phyloP scores from a whole-genome alignment of 1,140 invertebrate genomes.

The Thereuonema tuberculata region DNA sequence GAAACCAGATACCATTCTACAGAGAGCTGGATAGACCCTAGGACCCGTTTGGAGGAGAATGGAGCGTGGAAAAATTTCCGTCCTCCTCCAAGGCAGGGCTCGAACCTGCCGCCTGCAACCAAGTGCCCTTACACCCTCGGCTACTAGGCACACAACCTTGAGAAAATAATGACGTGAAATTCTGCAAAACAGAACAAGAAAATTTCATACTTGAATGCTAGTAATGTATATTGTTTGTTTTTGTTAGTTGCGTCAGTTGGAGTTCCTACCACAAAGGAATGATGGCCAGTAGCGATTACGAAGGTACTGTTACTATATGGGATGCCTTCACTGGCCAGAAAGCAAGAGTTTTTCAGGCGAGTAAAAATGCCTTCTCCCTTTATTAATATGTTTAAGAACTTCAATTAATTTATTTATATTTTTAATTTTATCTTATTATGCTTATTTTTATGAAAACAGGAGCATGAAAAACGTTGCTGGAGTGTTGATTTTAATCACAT shows the following conservation, averaged over 20 bases:
- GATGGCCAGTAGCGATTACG: slow-evolving; percentile 88
- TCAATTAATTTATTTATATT: neutral
- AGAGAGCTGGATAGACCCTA: no score
- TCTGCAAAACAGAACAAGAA: no score
- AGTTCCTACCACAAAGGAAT: slow-evolving; percentile 82
- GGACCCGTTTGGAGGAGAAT: no score
- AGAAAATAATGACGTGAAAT: no score
- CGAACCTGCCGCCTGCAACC: no score
- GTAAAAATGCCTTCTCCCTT: slow-evolving; percentile 11
- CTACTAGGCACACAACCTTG: no score
- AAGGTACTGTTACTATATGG: slow-evolving; percentile 87
- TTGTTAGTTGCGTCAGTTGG: slow-evolving; percentile 75
- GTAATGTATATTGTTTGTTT: slow-evolving; percentile 5
- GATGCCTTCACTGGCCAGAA: slow-evolving; percentile 67
- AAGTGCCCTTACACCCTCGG: no score
- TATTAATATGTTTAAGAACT: neutral
- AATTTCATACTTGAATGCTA: neutral
- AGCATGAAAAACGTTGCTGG: slow-evolving; percentile 94
- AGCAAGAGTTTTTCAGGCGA: slow-evolving; percentile 42
- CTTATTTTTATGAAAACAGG: slow-evolving; percentile 37
- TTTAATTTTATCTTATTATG: neutral
- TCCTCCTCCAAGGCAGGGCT: no score
- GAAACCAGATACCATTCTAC: no score
- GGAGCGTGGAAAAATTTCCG: no score
- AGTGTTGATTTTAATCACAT: slow-evolving; percentile 90